Evolutionary conservation across 2,797 vertebrate species (phyloP).

Genomic region (Antrozous pallidus): DNA sequence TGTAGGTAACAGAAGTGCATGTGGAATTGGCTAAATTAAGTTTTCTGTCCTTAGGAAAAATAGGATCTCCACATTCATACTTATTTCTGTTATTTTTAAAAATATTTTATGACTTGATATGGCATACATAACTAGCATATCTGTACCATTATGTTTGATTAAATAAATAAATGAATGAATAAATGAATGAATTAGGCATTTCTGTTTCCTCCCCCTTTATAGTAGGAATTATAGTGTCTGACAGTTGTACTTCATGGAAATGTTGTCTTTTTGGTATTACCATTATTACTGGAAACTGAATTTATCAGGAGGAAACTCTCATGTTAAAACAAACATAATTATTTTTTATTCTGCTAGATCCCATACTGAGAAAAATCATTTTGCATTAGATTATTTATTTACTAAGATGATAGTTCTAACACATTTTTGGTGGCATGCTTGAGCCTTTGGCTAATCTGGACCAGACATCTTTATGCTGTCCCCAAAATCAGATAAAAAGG

Average conservation of each 20-base stretch:
- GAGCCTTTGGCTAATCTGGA: background rate
- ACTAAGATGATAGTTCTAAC: background rate
- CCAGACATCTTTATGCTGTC: background rate
- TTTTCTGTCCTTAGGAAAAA: background rate
- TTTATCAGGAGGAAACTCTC: background rate
- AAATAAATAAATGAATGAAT: background rate
- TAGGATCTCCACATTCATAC: background rate
- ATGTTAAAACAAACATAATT: slow-evolving; percentile 18
- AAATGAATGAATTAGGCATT: background rate
- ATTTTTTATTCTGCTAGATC: slow-evolving; percentile 4
- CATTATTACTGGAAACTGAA: background rate
- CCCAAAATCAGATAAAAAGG: background rate
- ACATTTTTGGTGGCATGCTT: background rate
- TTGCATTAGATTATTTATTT: background rate
- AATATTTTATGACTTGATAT: background rate
- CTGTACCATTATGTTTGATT: background rate
- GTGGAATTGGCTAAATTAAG: background rate
- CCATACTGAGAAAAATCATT: slow-evolving; percentile 7
- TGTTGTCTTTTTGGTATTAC: background rate
- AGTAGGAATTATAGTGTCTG: background rate
- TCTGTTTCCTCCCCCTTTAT: background rate
- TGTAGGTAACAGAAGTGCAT: background rate
- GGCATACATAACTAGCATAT: background rate
- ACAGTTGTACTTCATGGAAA: background rate
- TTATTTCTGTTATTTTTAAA: background rate